Percentiles rank a stretch among this genome's conserved stretches.
Conservation (phyloP, 2,888 invertebrate species). For the Tenthredo livida region DNA sequence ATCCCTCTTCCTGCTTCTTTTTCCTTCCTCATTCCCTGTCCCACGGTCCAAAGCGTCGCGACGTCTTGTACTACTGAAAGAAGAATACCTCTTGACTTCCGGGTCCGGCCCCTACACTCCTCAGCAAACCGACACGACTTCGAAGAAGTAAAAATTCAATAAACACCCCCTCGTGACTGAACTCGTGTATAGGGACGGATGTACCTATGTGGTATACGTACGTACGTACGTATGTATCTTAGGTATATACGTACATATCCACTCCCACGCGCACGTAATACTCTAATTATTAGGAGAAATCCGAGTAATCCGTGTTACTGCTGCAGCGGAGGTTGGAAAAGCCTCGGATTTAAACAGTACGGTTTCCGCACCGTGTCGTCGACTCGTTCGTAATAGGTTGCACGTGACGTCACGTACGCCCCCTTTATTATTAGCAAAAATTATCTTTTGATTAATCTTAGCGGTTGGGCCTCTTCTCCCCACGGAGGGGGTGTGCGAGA, state of each 20-base stretch:
- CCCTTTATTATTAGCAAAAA: conserved; percentile 67
- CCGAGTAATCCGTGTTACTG: not conserved
- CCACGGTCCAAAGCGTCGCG: conserved; percentile 5
- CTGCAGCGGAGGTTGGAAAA: not conserved
- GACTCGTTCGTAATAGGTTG: conserved; percentile 57
- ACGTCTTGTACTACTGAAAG: not conserved
- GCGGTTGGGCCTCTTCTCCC: not conserved
- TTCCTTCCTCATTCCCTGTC: not conserved
- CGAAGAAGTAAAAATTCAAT: not conserved
- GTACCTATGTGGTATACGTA: no score
- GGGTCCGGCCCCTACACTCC: not conserved
- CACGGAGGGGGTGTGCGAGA: not conserved
- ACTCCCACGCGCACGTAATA: not conserved
- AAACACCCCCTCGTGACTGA: conserved; percentile 4
- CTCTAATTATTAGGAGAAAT: conserved; percentile 11
- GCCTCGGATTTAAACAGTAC: not conserved
- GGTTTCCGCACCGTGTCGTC: conserved; percentile 6
- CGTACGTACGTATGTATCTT: no score
- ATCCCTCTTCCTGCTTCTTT: conserved; percentile 52
- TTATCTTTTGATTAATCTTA: conserved; percentile 69
- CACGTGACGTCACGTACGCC: conserved; percentile 57
- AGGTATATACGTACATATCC: no score
- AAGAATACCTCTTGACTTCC: conserved; percentile 8
- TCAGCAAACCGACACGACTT: not conserved
- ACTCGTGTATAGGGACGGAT: not conserved